Evolutionary conservation across 1,140 invertebrate genomes (phyloP).

Genomic region (Trichonephila clavata): DNA sequence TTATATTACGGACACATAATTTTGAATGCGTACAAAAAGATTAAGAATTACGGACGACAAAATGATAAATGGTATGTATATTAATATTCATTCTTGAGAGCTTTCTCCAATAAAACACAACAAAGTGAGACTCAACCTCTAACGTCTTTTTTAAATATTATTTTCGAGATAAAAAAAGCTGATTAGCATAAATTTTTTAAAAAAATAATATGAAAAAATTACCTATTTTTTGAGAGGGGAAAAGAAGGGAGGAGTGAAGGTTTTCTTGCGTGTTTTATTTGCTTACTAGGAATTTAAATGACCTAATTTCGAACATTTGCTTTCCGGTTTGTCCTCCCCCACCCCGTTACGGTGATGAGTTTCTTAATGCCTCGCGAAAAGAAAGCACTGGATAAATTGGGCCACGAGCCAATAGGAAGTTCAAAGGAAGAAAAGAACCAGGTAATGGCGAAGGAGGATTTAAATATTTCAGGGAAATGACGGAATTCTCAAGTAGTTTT

Average conservation of each 20-base stretch:
- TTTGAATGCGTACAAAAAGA: too few species aligned
- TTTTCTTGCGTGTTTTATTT: slow-evolving; percentile 7
- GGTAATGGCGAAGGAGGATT: slow-evolving; percentile 27
- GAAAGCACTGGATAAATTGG: not conserved
- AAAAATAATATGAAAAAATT: not conserved
- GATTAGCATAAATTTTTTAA: not conserved
- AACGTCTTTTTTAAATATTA: not conserved
- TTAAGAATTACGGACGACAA: too few species aligned
- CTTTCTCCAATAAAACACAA: too few species aligned
- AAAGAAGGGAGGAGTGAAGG: too few species aligned
- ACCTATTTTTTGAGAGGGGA: not conserved
- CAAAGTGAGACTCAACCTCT: not conserved
- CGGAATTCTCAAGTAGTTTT: slow-evolving; percentile 8
- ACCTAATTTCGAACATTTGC: slow-evolving; percentile 53
- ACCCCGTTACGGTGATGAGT: not conserved
- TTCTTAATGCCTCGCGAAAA: slow-evolving; percentile 26
- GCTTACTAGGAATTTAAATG: slow-evolving; percentile 48
- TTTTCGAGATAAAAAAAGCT: not conserved
- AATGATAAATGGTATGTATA: too few species aligned
- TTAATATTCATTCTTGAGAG: too few species aligned
- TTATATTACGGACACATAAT: too few species aligned
- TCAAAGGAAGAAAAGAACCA: not conserved
- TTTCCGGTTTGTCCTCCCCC: not conserved
- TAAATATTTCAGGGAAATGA: slow-evolving; percentile 18
- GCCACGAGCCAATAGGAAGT: not conserved